phyloP scores from a whole-genome alignment of 1,140 invertebrate genomes.

The Camponotus pennsylvanicus region DNA sequence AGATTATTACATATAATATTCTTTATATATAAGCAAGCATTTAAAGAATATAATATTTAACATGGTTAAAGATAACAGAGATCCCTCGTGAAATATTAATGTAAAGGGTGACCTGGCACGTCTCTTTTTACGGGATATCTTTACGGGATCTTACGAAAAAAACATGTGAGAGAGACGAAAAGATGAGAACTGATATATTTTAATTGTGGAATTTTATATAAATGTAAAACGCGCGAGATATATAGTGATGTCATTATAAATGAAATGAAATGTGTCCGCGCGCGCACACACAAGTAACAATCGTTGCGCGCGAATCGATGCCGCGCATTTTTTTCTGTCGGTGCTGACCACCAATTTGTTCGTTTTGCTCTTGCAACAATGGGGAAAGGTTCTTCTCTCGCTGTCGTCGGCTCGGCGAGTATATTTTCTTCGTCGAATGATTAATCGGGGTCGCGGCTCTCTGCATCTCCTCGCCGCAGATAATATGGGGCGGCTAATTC shows the following conservation, averaged over 20 bases:
- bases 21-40: too few relatives aligned
- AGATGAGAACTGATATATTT: background rate
- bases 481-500: conserved; percentile 42
- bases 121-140: background rate
- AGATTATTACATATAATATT: too few relatives aligned
- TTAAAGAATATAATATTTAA: background rate
- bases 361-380: conserved; percentile 47
- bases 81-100: conserved; percentile 28
- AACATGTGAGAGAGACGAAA: background rate
- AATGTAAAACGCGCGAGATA: background rate
- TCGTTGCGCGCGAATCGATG: background rate
- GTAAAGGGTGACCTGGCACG: background rate
- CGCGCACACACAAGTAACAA: background rate
- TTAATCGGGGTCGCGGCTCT: conserved; percentile 76
- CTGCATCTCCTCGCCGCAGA: conserved; percentile 52
- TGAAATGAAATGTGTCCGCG: background rate
- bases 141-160: background rate
- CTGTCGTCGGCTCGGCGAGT: conserved; percentile 10
- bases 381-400: conserved; percentile 32
- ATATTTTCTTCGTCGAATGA: conserved; percentile 72
- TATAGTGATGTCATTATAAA: background rate
- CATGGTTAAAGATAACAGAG: background rate
- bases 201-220: background rate
- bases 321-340: background rate
- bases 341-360: background rate